Evolutionary conservation across 37 sponge, comb jelly and placozoan species (phyloP).

Genomic region (Theonella swinhoei): DNA sequence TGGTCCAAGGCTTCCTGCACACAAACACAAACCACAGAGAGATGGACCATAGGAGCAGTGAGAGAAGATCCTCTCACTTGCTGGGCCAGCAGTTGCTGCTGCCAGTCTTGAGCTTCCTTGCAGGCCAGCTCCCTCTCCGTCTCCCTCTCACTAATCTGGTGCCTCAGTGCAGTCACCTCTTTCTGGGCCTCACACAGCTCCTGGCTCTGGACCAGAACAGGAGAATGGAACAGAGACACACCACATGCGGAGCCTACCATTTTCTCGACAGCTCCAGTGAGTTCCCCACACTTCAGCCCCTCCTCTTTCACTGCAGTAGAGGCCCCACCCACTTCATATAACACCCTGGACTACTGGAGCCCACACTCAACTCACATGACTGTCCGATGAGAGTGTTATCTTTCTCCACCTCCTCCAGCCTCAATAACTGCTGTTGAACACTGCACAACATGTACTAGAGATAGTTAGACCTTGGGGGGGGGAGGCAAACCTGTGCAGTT

Average conservation of each 20-base stretch:
- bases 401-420: not conserved
- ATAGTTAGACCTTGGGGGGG: not conserved
- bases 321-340: not conserved
- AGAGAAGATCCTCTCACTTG: no score
- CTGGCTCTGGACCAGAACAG: not conserved
- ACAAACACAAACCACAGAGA: no score
- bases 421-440: not conserved
- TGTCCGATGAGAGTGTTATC: not conserved
- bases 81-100: no score
- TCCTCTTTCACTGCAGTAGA: not conserved
- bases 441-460: not conserved
- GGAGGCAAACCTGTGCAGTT: constrained; percentile 28
- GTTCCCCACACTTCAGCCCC: not conserved
- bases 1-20: no score
- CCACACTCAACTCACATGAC: not conserved
- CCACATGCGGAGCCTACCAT: not conserved
- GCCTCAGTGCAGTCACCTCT: not conserved
- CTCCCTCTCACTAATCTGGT: not conserved
- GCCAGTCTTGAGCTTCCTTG: no score
- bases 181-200: not conserved
- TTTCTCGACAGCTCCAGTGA: not conserved
- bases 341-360: not conserved
- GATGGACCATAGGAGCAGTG: no score
- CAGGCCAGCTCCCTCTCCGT: not conserved
- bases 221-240: not conserved